phyloP scores from a whole-genome alignment of 2,113 vertebrate genomes.

The Bothrops jararaca region DNA sequence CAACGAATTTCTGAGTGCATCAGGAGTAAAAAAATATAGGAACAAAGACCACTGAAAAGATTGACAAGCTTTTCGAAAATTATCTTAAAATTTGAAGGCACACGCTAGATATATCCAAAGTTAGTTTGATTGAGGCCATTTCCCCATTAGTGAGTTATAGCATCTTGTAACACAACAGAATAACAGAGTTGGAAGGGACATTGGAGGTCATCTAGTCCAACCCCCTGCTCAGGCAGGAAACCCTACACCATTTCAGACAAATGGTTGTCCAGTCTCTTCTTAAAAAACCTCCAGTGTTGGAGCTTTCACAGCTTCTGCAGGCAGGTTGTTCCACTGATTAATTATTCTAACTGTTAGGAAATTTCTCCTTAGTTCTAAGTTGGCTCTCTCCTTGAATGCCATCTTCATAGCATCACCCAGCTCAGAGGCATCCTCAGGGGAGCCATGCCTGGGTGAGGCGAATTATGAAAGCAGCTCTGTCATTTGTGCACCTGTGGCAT shows the following conservation, averaged over 20 bases:
- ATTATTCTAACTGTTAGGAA: not conserved
- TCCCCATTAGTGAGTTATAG: not conserved
- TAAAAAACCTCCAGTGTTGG: no score
- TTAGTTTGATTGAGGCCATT: not conserved
- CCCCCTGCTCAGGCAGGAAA: no score
- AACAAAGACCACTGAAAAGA: not conserved
- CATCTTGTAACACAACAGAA: not conserved
- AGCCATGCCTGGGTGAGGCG: not conserved
- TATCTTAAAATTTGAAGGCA: not conserved
- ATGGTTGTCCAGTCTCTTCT: no score
- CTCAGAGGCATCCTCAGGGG: not conserved
- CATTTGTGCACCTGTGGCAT: not conserved
- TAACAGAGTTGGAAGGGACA: not conserved
- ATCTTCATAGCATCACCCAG: not conserved
- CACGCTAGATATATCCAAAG: not conserved
- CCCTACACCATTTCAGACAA: no score
- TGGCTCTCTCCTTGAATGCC: not conserved
- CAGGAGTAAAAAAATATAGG: not conserved
- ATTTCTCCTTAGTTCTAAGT: not conserved
- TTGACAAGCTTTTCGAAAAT: not conserved
- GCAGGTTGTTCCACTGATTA: not conserved
- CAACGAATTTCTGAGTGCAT: not conserved
- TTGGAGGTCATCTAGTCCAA: not conserved
- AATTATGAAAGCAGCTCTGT: not conserved
- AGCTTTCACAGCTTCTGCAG: not conserved